Evolutionary conservation across 2,888 invertebrate species (phyloP).

Genomic region (Tolmerus cingulatus): DNA sequence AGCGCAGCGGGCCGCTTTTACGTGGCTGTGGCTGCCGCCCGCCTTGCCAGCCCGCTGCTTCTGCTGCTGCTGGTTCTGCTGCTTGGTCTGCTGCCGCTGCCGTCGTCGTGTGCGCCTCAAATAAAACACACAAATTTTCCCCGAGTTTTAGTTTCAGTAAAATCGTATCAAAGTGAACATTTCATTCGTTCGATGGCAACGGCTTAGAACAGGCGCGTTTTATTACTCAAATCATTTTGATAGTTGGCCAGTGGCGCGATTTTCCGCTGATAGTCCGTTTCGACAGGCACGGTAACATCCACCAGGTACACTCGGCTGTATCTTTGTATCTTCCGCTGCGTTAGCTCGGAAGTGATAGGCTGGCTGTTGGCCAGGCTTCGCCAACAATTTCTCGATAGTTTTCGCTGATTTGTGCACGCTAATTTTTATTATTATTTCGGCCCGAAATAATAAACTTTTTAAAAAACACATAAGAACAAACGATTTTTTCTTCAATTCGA

Average conservation of each 20-base stretch:
- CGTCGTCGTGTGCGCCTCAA: conserved; percentile 37
- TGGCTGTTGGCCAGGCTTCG: not conserved
- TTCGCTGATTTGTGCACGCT: not conserved
- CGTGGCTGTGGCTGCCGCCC: conserved; percentile 8
- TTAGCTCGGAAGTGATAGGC: not conserved
- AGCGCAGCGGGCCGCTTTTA: conserved; percentile 33
- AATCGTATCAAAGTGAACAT: conserved; percentile 63
- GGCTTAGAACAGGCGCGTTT: conserved; percentile 64
- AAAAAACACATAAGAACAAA: not conserved
- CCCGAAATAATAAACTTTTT: not conserved
- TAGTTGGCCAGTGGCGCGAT: not conserved
- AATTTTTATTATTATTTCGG: not conserved
- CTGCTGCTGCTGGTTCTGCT: not conserved
- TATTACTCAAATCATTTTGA: conserved; percentile 1
- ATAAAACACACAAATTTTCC: conserved; percentile 24
- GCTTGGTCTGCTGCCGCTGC: not conserved
- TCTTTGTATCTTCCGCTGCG: not conserved
- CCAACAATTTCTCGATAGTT: not conserved
- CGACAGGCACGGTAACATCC: not conserved
- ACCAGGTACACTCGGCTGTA: not conserved
- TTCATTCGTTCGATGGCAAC: conserved; percentile 64
- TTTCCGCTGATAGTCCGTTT: not conserved
- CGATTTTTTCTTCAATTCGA: not conserved
- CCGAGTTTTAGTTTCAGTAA: conserved; percentile 56
- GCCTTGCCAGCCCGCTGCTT: conserved; percentile 20